These are phyloP conservation scores for Lampris megalopsis DNA, from an alignment of 2,113 vertebrate genomes.

Conservation along the genomic window DNA sequence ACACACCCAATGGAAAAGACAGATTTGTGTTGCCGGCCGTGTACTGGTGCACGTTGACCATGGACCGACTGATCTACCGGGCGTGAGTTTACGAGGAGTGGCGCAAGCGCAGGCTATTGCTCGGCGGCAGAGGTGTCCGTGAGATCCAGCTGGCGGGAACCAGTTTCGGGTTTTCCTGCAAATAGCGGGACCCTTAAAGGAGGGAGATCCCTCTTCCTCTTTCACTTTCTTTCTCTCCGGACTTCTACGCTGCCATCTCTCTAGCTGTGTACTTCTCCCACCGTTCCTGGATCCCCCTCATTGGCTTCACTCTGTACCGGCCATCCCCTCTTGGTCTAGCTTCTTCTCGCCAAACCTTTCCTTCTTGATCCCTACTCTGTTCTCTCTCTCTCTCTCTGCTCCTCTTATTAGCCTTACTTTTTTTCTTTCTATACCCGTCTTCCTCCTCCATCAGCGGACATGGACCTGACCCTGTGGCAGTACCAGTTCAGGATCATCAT, in stretches of 20 bases:
- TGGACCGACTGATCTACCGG: slow-evolving; percentile 22
- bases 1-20: background rate
- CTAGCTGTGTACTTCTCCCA: background rate
- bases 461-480: slow-evolving; percentile 86
- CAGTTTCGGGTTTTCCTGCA: background rate
- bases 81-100: slow-evolving; percentile 49
- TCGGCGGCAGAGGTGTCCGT: slow-evolving; percentile 39
- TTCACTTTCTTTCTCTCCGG: slow-evolving; percentile 5
- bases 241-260: background rate
- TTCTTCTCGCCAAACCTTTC: background rate
- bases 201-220: background rate
- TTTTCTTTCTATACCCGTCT: background rate
- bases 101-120: slow-evolving; percentile 30
- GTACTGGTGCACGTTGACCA: slow-evolving; percentile 27
- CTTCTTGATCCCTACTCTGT: background rate
- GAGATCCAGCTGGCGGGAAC: slow-evolving; percentile 9
- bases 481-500: slow-evolving; percentile 91
- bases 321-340: background rate
- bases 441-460: slow-evolving; percentile 40
- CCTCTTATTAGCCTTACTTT: background rate
- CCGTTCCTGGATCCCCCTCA: background rate
- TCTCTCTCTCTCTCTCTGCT: background rate
- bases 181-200: background rate
- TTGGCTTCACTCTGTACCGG: background rate
- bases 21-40: background rate